A percentile compares a stretch with the other conserved stretches of the same genome.
These are phyloP conservation scores for Megaleporinus macrocephalus DNA, from an alignment of 2,113 vertebrate genomes.

Conservation along the genomic window DNA sequence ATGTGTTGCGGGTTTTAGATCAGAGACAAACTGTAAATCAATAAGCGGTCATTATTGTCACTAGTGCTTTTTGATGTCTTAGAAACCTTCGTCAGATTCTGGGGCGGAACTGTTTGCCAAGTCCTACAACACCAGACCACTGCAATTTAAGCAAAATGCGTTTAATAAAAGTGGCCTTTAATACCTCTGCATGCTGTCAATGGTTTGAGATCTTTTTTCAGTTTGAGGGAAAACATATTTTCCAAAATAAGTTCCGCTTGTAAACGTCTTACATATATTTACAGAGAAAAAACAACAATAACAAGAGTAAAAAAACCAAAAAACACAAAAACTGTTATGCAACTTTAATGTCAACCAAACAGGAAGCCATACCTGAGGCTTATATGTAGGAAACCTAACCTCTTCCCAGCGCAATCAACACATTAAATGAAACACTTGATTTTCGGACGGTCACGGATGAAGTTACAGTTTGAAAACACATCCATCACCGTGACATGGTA, in stretches of 20 bases:
- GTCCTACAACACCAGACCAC: neutral
- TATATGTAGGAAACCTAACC: neutral
- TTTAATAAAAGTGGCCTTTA: neutral
- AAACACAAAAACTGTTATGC: neutral
- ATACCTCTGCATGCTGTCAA: neutral
- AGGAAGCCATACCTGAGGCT: too few relatives aligned
- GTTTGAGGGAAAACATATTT: neutral
- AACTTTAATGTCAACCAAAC: too few relatives aligned
- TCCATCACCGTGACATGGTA: conserved; percentile 64
- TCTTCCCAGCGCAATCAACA: neutral
- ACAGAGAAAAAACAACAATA: too few relatives aligned
- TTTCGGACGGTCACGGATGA: neutral
- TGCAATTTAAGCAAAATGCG: neutral
- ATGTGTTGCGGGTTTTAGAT: conserved; percentile 43
- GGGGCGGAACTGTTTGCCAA: neutral
- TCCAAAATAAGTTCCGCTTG: neutral
- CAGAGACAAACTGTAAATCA: conserved; percentile 12
- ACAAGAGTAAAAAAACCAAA: too few relatives aligned
- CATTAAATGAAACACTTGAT: neutral
- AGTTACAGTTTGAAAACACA: conserved; percentile 43
- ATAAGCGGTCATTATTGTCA: neutral
- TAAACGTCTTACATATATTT: too few relatives aligned
- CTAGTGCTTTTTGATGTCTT: neutral
- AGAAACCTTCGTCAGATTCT: neutral
- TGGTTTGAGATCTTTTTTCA: neutral